Percentiles rank a stretch among this genome's conserved stretches.
Evolutionary conservation across 92 coral and sea anemone species (phyloP).

Genomic region (Porites divaricata): DNA sequence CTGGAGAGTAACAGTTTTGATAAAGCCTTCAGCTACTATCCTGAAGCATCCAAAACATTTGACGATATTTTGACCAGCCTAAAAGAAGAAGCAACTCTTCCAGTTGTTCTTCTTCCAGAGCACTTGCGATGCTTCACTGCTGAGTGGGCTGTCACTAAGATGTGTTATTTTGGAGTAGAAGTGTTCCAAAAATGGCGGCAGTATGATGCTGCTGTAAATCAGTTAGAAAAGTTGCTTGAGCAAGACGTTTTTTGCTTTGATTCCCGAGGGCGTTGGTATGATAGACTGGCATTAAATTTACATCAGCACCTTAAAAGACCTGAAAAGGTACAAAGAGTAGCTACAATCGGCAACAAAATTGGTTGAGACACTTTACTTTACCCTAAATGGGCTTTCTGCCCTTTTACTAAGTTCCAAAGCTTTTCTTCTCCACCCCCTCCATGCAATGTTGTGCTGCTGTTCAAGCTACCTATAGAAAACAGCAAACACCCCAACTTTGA

Average conservation of each 20-base stretch:
- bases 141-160: conserved; percentile 87
- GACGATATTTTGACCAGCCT: conserved; percentile 53
- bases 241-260: conserved; percentile 86
- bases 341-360: too few relatives aligned
- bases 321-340: conserved; percentile 59
- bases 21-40: conserved; percentile 70
- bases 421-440: too few relatives aligned
- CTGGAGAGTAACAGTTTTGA: conserved; percentile 79
- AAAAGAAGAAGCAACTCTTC: conserved; percentile 9
- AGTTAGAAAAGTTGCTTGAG: conserved; percentile 68
- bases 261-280: conserved; percentile 95
- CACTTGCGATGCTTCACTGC: conserved; percentile 92
- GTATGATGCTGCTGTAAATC: conserved; percentile 86
- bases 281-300: conserved; percentile 87
- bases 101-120: conserved; percentile 63
- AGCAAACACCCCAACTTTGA: too few relatives aligned
- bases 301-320: conserved; percentile 97
- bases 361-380: too few relatives aligned
- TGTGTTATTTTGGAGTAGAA: conserved; percentile 96
- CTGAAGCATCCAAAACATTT: conserved; percentile 64
- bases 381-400: too few relatives aligned
- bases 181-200: conserved; percentile 86
- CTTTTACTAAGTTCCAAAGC: too few relatives aligned
- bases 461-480: too few relatives aligned
- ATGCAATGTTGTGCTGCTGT: too few relatives aligned